phyloP scores from a whole-genome alignment of 2,113 vertebrate genomes.

The Daphoenositta chrysoptera region DNA sequence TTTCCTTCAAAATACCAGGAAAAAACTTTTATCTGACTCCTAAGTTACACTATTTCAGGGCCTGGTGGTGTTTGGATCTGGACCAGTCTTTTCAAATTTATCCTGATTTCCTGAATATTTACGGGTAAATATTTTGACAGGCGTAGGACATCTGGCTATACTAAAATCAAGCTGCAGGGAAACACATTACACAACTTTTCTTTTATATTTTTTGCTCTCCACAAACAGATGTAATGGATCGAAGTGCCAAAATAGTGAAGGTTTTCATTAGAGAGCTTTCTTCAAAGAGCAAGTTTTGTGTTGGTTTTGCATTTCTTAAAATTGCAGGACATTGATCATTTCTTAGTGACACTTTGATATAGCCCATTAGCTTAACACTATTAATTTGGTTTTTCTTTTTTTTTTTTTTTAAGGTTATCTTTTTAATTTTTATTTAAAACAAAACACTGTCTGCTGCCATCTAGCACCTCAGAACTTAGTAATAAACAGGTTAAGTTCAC shows the following conservation, averaged over 20 bases:
- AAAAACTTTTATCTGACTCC: background rate
- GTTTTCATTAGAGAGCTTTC: constrained; percentile 29
- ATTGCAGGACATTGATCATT: background rate
- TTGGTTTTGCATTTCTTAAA: background rate
- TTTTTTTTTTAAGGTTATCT: background rate
- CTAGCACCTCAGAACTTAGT: constrained; percentile 15
- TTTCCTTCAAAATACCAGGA: background rate
- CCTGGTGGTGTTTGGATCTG: background rate
- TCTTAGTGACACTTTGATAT: background rate
- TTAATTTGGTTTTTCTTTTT: background rate
- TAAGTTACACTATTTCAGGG: background rate
- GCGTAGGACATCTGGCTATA: constrained; percentile 27
- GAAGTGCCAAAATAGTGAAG: constrained; percentile 26
- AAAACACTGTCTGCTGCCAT: constrained; percentile 33
- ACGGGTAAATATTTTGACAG: constrained; percentile 30
- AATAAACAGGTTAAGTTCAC: background rate
- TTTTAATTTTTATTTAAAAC: background rate
- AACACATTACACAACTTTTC: constrained; percentile 11
- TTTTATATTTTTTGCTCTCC: background rate
- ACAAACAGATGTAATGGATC: constrained; percentile 24
- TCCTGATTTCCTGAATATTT: background rate
- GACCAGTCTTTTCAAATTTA: background rate
- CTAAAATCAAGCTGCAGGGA: constrained; percentile 29
- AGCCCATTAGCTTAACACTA: background rate
- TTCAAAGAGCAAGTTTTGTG: constrained; percentile 26